Percentiles rank a stretch among this genome's conserved stretches.
Conservation (phyloP, 2,888 invertebrate genomes). For the Desoria tigrina region DNA sequence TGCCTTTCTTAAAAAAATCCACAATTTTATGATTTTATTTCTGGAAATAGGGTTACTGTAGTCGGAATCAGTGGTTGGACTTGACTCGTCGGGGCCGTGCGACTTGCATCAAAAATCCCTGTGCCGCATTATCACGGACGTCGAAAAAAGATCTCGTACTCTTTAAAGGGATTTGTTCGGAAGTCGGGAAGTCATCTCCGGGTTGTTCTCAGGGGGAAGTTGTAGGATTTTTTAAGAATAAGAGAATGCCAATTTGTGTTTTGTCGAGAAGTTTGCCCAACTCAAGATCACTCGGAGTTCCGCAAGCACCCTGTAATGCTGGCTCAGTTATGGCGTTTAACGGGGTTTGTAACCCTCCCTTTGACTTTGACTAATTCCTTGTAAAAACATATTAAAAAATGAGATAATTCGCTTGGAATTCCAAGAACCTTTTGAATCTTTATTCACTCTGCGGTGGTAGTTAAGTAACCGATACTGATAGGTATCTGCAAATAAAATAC, state of each 20-base stretch:
- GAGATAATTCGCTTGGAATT: background rate
- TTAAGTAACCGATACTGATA: too few species aligned
- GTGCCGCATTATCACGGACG: background rate
- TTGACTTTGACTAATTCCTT: conserved; percentile 33
- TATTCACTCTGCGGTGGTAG: background rate
- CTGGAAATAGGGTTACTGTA: conserved; percentile 32
- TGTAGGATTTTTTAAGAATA: conserved; percentile 18
- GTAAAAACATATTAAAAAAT: background rate
- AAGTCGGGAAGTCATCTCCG: conserved; percentile 13
- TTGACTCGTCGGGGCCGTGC: conserved; percentile 17
- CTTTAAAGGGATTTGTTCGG: conserved; percentile 23
- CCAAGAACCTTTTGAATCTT: background rate
- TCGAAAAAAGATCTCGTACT: conserved; percentile 24
- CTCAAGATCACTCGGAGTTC: conserved; percentile 15
- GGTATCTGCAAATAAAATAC: too few species aligned
- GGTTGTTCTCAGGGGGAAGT: conserved; percentile 5
- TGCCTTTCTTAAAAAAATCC: too few species aligned
- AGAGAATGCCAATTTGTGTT: conserved; percentile 21
- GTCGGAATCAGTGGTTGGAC: conserved; percentile 22
- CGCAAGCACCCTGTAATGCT: conserved; percentile 17
- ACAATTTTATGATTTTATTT: too few species aligned
- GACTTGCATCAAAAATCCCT: conserved; percentile 22
- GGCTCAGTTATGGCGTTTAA: conserved; percentile 27
- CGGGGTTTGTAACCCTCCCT: conserved; percentile 36
- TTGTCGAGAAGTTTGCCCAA: background rate